Evolutionary conservation across 2,113 vertebrate genomes (phyloP).

Genomic region (Onychostoma macrolepis): DNA sequence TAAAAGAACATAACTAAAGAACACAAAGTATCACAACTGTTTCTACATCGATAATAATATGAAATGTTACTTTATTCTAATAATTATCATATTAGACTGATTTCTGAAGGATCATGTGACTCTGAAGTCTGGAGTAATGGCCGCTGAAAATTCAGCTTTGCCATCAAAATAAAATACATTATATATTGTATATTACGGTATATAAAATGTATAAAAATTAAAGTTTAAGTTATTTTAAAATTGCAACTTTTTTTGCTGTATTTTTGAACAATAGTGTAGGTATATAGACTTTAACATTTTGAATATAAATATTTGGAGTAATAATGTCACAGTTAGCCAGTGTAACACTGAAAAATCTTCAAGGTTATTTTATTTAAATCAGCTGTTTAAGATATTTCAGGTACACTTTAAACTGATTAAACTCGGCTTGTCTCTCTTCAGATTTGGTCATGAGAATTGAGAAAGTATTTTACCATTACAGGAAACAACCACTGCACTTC

Average conservation of each 20-base stretch:
- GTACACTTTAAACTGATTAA: conserved; percentile 1
- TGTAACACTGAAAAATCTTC: background rate
- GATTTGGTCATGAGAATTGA: conserved; percentile 39
- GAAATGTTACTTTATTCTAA: background rate
- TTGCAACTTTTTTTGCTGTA: background rate
- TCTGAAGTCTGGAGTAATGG: too few species aligned
- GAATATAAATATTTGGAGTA: background rate
- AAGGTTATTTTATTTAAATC: background rate
- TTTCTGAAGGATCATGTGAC: too few species aligned
- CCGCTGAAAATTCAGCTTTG: too few species aligned
- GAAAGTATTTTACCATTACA: conserved; percentile 25
- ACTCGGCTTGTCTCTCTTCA: background rate
- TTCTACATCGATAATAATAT: background rate
- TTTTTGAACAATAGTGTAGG: too few species aligned
- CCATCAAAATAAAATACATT: background rate
- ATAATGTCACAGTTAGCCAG: background rate
- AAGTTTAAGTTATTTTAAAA: too few species aligned
- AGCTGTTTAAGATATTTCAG: background rate
- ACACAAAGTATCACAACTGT: background rate
- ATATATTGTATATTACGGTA: too few species aligned
- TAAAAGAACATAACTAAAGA: too few species aligned
- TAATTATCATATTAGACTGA: background rate
- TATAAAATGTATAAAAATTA: too few species aligned
- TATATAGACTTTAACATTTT: too few species aligned
- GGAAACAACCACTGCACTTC: conserved; percentile 43